Evolutionary conservation across 1,140 invertebrate species (phyloP), one percentile per base, ranked within the genome.

Genomic region (Cyclargus thomasi): DNA sequence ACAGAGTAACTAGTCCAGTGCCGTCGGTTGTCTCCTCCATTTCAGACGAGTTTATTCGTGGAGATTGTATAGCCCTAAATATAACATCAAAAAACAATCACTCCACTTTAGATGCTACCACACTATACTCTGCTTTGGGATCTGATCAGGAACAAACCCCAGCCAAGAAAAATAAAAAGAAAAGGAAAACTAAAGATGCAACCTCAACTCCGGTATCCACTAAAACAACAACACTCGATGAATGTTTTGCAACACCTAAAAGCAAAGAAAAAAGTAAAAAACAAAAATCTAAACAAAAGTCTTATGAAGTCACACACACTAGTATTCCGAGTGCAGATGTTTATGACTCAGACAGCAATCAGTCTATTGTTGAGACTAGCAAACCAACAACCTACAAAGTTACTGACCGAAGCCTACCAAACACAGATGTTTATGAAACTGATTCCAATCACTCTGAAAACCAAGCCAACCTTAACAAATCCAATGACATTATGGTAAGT

Each of bases 11-110:
- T 5, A 91, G 90, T 67, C 90, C 90, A 16, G 89, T 90, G 5
- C 90, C 89, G 29, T 91, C 90, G 18, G 79, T 90, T 6, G 82
- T 91, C 2, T 91, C 90, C n/a, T 91, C 90, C 23, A 79, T 88
- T 17, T 91, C 90, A 59, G 90, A 91, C 80, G 90, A 91, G 17
- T 91, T 91, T 63, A 91, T 91, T 10, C 78, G 88, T 64, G 77
- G 81, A 67, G 90, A 91, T 66, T 91, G 89, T 71, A 86, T 88
- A 67, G 85, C 84, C 62, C 80, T 91, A 36, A 91, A 91, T 67
- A 91, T 91, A 68, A 90, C 90, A 64, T 83, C 85, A 20, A 76
- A 78, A 29, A 77, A 78, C 65, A 82, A 83, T 66, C 83, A 86
- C 53, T 79, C 80, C 65, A 88, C 79, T 62, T 90, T 91, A 78